A percentile compares a stretch with the other conserved stretches of the same genome.
These are phyloP conservation scores for Microchirus variegatus DNA, from an alignment of 2,797 vertebrate species.

Conservation along the genomic window DNA sequence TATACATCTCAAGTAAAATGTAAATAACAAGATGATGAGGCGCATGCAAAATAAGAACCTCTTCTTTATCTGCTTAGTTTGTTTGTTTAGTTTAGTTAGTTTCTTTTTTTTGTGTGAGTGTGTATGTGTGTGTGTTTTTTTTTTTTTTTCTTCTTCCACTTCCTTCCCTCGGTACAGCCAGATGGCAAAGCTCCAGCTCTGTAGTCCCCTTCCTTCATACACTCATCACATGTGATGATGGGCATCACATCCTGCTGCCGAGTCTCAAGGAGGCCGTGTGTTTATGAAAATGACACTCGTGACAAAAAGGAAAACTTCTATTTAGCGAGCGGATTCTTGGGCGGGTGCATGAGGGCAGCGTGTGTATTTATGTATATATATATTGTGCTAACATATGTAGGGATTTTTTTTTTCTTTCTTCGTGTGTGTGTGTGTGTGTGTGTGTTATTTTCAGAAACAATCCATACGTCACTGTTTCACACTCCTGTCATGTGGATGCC, in stretches of 20 bases:
- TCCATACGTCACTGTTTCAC: slow-evolving; percentile 60
- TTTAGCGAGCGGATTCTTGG: slow-evolving; percentile 89
- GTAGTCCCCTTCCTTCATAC: slow-evolving; percentile 83
- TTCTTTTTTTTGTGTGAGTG: no score
- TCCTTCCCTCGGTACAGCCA: slow-evolving; percentile 78
- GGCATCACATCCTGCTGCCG: slow-evolving; percentile 78
- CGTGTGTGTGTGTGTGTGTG: slow-evolving; percentile 30
- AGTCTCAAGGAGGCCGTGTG: slow-evolving; percentile 86
- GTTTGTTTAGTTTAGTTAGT: slow-evolving; percentile 8
- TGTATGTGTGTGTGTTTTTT: no score
- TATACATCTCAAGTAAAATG: slow-evolving; percentile 85
- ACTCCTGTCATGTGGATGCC: slow-evolving; percentile 38
- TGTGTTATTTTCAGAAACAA: slow-evolving; percentile 53
- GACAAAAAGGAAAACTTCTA: slow-evolving; percentile 84
- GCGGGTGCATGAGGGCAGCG: slow-evolving; percentile 72
- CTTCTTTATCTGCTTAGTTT: slow-evolving; percentile 66
- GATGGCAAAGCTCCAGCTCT: slow-evolving; percentile 83
- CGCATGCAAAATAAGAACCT: slow-evolving; percentile 91
- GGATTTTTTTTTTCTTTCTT: slow-evolving; percentile 14
- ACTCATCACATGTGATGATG: slow-evolving; percentile 73
- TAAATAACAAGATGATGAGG: slow-evolving; percentile 86
- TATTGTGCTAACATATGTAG: slow-evolving; percentile 36
- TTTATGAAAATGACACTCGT: slow-evolving; percentile 84
- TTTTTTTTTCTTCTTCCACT: slow-evolving; percentile 59
- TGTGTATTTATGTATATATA: slow-evolving; percentile 34